Percentiles rank a stretch among this genome's conserved stretches.
These are phyloP conservation scores for Meriones unguiculatus DNA, from an alignment of 2,113 vertebrate species.

Conservation along the genomic window DNA sequence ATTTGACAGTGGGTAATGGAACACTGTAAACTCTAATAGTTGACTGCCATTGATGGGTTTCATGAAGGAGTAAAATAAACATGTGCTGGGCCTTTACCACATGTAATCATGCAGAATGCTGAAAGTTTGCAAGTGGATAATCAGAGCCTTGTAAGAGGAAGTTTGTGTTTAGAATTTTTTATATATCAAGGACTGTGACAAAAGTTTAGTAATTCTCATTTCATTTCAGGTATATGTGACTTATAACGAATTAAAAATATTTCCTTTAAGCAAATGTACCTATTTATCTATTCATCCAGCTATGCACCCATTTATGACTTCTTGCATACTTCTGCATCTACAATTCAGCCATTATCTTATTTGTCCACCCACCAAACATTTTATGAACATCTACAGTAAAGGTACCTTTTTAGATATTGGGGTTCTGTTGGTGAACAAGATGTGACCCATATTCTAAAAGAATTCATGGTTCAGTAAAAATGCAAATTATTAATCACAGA, in stretches of 20 bases:
- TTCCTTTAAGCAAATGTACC: not conserved
- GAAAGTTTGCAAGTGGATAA: not conserved
- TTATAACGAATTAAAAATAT: not conserved
- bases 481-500: not conserved
- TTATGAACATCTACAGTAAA: not conserved
- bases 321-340: not conserved
- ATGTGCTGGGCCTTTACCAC: not conserved
- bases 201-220: conserved; percentile 24
- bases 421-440: not conserved
- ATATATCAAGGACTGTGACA: not conserved
- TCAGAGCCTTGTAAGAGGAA: not conserved
- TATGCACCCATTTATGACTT: not conserved
- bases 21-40: not conserved
- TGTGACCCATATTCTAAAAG: not conserved
- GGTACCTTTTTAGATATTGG: not conserved
- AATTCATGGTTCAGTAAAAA: not conserved
- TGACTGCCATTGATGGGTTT: not conserved
- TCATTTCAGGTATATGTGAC: conserved; percentile 12
- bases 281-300: not conserved
- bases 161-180: not conserved
- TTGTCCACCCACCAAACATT: not conserved
- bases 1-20: not conserved
- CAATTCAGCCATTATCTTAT: not conserved
- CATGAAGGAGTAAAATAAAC: not conserved
- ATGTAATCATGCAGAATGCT: not conserved